Base-by-base conservation (phyloP, 2,888 invertebrate genomes). In the Cheilosia urbana region DNA sequence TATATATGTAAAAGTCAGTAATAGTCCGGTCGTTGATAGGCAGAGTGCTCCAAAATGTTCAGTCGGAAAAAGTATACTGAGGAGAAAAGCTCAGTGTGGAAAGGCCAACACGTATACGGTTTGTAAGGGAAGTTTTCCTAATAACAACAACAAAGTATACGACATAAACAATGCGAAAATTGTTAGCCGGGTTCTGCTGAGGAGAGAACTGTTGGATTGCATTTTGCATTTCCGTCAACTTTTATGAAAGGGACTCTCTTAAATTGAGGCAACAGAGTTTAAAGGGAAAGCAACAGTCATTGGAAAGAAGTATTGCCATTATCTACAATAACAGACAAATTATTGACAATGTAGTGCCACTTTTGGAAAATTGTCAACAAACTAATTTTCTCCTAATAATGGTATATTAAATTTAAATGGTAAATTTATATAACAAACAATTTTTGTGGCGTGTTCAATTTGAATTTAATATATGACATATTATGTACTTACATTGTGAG, bases 41-140 rank as follows among this genome's bases (percentile, higher is more conserved):
- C 65, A 55, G 55, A 69, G 24, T 47, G 79, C 49, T 79, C 73
- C 65, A 24, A 75, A 53, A 53, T 65, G 75, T 65, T 80, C 75
- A 49, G 60, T 75, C 55, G 80, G 75, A 66, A 84, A 80, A 80
- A 80, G 71, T 84, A 80, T 84, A 84, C 84, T 84, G 80, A 80
- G 60, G 63, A 66, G 65, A 58, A 82, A 84, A 84, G 84, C 84
- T 84, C 66, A 55, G 7, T 7, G 27, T 27, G 53, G n/a, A 53
- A 55, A 63, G 45, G 49, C 55, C 17, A 47, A 62, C 21, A 49
- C 11, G n/a, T 45, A 58, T 4, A 49, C 27, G 2, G 45, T 24
- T 37, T 62, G 40, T 9, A 27, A 37, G 30, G 55, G 27, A 60
- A 13, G 42, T 77, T 69, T 65, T 19, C 11, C 13, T 30, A 37